phyloP scores from a whole-genome alignment of 2,888 invertebrate genomes.

The Leucozona laternaria region DNA sequence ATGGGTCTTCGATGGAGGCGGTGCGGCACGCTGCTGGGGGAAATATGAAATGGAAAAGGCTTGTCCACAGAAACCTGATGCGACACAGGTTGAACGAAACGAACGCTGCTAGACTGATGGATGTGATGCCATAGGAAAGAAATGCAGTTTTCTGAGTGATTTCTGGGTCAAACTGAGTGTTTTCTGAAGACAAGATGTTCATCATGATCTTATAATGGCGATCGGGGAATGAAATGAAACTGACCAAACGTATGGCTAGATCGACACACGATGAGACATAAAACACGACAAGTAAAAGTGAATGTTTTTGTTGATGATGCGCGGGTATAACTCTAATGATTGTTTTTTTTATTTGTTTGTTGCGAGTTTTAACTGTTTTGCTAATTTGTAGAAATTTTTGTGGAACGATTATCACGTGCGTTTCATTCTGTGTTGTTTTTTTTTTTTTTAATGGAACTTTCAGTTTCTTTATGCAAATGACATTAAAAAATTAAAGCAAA shows the following conservation, averaged over 20 bases:
- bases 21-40: background rate
- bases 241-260: background rate
- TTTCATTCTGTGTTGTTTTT: conserved; percentile 15
- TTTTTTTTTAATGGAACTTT: conserved; percentile 52
- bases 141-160: conserved; percentile 48
- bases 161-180: conserved; percentile 65
- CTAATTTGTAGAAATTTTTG: conserved; percentile 60
- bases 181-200: conserved; percentile 15
- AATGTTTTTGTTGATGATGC: conserved; percentile 48
- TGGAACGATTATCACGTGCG: conserved; percentile 25
- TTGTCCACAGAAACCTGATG: conserved; percentile 56
- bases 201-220: conserved; percentile 33
- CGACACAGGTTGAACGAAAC: conserved; percentile 48
- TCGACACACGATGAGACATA: background rate
- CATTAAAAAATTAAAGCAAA: conserved; percentile 12
- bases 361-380: conserved; percentile 26
- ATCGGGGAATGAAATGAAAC: conserved; percentile 26
- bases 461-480: conserved; percentile 68
- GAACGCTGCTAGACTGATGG: conserved; percentile 32
- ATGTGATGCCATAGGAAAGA: conserved; percentile 53
- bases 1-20: conserved; percentile 6
- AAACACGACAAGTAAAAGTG: conserved; percentile 56
- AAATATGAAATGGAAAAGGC: conserved; percentile 30
- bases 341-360: conserved; percentile 4
- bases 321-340: conserved; percentile 22